Evolutionary conservation across 2,797 vertebrate genomes (phyloP), one percentile per base, ranked within the genome.

Genomic region (Danio choprae): DNA sequence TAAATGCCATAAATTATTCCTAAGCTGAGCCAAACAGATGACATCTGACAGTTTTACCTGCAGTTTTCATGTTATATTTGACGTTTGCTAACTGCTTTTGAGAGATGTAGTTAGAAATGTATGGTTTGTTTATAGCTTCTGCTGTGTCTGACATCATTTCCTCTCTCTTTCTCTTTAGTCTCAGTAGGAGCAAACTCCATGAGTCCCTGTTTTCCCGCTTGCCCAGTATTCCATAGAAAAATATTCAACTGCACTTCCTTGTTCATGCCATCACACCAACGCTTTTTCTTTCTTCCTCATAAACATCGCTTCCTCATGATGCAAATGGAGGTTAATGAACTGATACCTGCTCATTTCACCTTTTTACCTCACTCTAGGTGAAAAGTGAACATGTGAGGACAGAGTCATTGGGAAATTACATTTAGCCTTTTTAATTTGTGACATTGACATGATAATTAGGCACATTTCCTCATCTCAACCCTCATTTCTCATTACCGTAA

Each of bases 1-100:
- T 79, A 79, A 86, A 84, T 80, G 79, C 79, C 75, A 76, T 75
- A 76, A 79, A 83, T 55, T 44, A 65, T 67, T 71, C 5, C 51
- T 56, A 59, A 72, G 50, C 48, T 59, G 4, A 46, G n/a, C 71
- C 71, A 69, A 71, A 64, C 46, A 38, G 51, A 74, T 3, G 0
- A 7, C 43, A 41, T 60, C 46, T 50, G 7, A 12, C 44, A 41
- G 56, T 12, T 60, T 78, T 60, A 58, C 16, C 41, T 50, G 29
- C 43, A 59, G 18, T n/a, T 67, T 50, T 20, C 63, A 63, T 55
- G 4, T 44, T 56, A 5, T 16, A 9, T 16, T 46, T n/a, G n/a
- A 50, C 7, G 13, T 48, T 74, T 53, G 2, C 29, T 9, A 11
- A 5, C n/a, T 18, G 5, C 36, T 20, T 56, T 72, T 55, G 40